Evolutionary conservation across 2,113 vertebrate species (phyloP).

Genomic region (Pipa parva): DNA sequence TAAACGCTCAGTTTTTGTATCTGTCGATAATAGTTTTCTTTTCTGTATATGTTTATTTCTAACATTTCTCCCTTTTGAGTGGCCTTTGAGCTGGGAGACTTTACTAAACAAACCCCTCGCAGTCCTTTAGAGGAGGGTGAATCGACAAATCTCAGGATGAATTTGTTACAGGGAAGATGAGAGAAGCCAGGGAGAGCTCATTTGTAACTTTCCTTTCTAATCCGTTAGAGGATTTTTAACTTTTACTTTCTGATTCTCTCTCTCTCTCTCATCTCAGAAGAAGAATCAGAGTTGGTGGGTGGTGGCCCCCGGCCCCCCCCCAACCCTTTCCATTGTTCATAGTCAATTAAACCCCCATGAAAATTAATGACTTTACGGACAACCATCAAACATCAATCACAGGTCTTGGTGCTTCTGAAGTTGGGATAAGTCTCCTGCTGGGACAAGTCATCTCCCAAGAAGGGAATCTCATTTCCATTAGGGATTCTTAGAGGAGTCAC

Average conservation of each 20-base stretch:
- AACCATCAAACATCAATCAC: slow-evolving; percentile 28
- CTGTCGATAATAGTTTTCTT: too few species aligned
- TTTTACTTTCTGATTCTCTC: slow-evolving; percentile 22
- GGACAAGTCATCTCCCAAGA: not conserved
- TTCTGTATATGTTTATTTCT: too few species aligned
- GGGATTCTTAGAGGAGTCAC: not conserved
- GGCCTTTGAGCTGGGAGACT: not conserved
- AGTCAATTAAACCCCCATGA: slow-evolving; percentile 40
- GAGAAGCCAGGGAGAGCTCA: not conserved
- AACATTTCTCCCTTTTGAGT: too few species aligned
- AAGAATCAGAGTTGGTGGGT: slow-evolving; percentile 6
- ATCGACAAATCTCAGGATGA: slow-evolving; percentile 11
- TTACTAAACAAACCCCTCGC: not conserved
- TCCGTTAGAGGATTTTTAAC: not conserved
- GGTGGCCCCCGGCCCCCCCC: not conserved
- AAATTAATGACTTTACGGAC: slow-evolving; percentile 26
- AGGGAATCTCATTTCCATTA: not conserved
- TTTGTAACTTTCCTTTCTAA: slow-evolving; percentile 22
- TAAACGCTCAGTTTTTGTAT: too few species aligned
- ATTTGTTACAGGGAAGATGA: not conserved
- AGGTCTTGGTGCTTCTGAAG: slow-evolving; percentile 1
- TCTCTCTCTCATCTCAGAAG: too few species aligned
- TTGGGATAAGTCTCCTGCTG: slow-evolving; percentile 7
- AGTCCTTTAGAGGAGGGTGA: not conserved
- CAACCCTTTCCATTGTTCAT: slow-evolving; percentile 33